Evolutionary conservation across 2,113 vertebrate species (phyloP), one percentile per base, ranked within the genome.

Genomic region (Acanthochromis polyacanthus): DNA sequence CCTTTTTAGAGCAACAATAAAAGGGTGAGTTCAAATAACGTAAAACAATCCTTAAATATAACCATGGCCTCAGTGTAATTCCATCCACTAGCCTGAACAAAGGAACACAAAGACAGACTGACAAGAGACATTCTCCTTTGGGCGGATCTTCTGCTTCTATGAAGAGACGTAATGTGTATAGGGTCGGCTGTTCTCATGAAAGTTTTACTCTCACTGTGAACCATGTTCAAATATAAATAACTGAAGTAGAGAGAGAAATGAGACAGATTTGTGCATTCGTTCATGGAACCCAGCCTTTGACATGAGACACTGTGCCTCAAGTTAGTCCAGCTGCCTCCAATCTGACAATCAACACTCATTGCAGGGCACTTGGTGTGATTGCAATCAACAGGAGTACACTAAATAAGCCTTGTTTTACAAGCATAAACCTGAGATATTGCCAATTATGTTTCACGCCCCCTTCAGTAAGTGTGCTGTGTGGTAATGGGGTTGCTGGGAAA

Each of bases 401-500:
- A 67, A 87, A 82, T 62, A 74, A 59, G 72, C 70, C 38, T 36
- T 72, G 63, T 82, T 90, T 83, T 68, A 76, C 80, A 84, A 84
- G 67, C 68, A 67, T 62, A 75, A 73, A 75, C 71, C 73, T 23
- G 69, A 45, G 73, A 84, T 81, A 84, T 80, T 62, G 79, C 66
- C 71, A 85, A 85, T 87, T 82, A 87, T 81, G 62, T 71, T 69
- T 82, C 56, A 52, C 32, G 2, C 45, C 45, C 66, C 28, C 51
- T 78, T 80, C 74, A 59, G 28, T 68, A 76, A 80, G 75, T 85
- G 78, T 77, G 55, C 73, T 59, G 48, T 70, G 73, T 81, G 71
- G 22, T 80, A 76, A 85, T 78, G 71, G 55, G 68, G 92, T 93
- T 94, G 92, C 93, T 83, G 85, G 86, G 92, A 93, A 82, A 94